Conservation (phyloP, 2,888 invertebrate species). For the Noctua pronuba region DNA sequence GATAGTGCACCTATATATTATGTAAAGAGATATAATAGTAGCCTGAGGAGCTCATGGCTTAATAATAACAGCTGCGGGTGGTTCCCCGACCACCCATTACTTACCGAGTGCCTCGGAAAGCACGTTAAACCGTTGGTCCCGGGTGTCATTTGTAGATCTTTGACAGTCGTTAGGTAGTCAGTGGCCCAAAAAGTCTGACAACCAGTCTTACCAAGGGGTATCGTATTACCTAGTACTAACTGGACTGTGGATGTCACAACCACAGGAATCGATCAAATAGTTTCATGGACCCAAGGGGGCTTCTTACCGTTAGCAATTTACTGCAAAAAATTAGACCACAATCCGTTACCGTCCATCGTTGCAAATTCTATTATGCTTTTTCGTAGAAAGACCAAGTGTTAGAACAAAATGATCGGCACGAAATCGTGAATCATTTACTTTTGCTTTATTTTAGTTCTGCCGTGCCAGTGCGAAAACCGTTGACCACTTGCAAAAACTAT, state of each 20-base stretch:
- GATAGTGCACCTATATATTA: neutral
- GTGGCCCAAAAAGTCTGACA: too few relatives aligned
- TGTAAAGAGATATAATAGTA: neutral
- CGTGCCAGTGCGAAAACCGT: neutral
- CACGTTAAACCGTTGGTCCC: too few relatives aligned
- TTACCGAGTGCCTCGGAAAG: too few relatives aligned
- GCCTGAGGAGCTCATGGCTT: too few relatives aligned
- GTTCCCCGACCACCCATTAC: too few relatives aligned
- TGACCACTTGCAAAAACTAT: neutral
- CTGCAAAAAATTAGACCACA: constrained; percentile 28
- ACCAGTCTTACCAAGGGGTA: too few relatives aligned
- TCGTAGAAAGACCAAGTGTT: neutral
- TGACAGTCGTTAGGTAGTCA: too few relatives aligned
- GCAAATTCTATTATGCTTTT: constrained; percentile 23
- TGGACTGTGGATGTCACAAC: too few relatives aligned
- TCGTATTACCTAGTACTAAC: too few relatives aligned
- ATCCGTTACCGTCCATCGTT: neutral
- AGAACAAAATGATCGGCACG: constrained; percentile 7
- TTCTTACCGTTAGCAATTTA: constrained; percentile 34
- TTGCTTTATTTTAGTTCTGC: constrained; percentile 7
- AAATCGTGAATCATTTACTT: neutral
- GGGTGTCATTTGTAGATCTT: too few relatives aligned
- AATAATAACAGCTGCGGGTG: too few relatives aligned
- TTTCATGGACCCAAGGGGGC: neutral
- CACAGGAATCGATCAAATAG: neutral